phyloP scores from a whole-genome alignment of 2,888 invertebrate species.

The Oxytorus armatus region DNA sequence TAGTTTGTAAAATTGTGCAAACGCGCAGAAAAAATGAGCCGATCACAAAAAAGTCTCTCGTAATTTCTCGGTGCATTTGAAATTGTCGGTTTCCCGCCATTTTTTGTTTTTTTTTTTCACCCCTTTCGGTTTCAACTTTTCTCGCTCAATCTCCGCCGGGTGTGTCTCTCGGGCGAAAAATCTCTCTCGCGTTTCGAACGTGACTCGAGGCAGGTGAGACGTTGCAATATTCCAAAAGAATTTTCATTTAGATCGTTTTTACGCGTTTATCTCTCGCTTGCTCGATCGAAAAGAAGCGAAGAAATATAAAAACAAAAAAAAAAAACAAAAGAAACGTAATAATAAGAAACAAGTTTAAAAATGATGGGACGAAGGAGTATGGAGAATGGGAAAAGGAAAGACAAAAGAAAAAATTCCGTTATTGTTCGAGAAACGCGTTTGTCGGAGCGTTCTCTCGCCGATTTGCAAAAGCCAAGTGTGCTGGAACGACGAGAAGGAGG shows the following conservation, averaged over 20 bases:
- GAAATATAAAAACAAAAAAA: no score
- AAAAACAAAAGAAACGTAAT: slow-evolving; percentile 1
- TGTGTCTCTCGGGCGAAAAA: slow-evolving; percentile 29
- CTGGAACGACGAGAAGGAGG: slow-evolving; percentile 16
- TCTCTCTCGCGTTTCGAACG: slow-evolving; percentile 41
- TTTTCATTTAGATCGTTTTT: slow-evolving; percentile 45
- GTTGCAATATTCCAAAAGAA: slow-evolving; percentile 81
- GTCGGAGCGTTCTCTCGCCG: not conserved
- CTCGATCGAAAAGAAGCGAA: slow-evolving; percentile 7
- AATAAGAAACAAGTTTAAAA: not conserved
- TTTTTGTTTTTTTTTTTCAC: slow-evolving; percentile 22
- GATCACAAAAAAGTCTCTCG: no score
- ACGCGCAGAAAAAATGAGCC: no score
- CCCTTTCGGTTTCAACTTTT: slow-evolving; percentile 24
- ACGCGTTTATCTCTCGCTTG: slow-evolving; percentile 21
- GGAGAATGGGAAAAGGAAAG: not conserved
- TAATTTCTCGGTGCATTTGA: no score
- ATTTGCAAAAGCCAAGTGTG: no score
- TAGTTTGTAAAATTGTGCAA: not conserved
- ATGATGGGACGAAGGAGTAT: not conserved
- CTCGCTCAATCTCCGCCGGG: slow-evolving; percentile 6
- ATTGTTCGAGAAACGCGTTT: not conserved
- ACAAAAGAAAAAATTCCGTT: not conserved
- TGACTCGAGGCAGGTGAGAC: slow-evolving; percentile 77
- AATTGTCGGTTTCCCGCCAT: slow-evolving; percentile 11